Evolutionary conservation across 2,113 vertebrate genomes (phyloP).

Genomic region (Polypterus senegalus): DNA sequence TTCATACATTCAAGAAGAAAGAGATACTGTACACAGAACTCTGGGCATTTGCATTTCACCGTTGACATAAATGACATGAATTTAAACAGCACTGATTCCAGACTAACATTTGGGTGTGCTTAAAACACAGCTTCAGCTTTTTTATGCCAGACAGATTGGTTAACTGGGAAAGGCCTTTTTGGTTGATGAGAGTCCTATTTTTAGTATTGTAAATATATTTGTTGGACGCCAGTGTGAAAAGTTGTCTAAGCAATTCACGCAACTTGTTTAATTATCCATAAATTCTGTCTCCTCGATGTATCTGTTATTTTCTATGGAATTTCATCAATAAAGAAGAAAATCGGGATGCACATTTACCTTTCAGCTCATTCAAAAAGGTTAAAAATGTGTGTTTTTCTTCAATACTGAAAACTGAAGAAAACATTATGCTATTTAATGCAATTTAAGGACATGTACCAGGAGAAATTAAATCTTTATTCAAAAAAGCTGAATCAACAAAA

Average conservation of each 20-base stretch:
- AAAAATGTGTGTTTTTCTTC: too few species aligned
- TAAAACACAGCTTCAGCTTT: constrained; percentile 18
- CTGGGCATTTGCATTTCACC: constrained; percentile 26
- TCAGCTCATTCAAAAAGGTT: too few species aligned
- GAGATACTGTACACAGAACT: constrained; percentile 35
- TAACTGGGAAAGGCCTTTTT: constrained; percentile 30
- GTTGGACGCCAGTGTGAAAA: constrained; percentile 23
- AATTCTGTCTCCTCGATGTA: not conserved
- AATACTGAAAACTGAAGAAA: too few species aligned
- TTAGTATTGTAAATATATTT: constrained; percentile 42
- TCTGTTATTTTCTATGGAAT: constrained; percentile 20
- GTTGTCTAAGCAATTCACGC: constrained; percentile 21
- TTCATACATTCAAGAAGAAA: constrained; percentile 35
- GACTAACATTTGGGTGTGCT: constrained; percentile 31
- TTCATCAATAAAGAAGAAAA: constrained; percentile 32
- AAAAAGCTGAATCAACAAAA: too few species aligned
- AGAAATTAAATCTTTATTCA: too few species aligned
- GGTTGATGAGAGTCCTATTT: constrained; percentile 29
- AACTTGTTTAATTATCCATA: constrained; percentile 23
- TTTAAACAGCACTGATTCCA: constrained; percentile 25
- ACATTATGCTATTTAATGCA: too few species aligned
- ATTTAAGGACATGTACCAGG: too few species aligned
- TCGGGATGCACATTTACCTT: too few species aligned
- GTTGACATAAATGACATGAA: constrained; percentile 23
- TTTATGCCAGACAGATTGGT: constrained; percentile 31